These are phyloP conservation scores for Metopolophium dirhodum DNA, from an alignment of 1,140 invertebrate genomes.

Conservation along the genomic window DNA sequence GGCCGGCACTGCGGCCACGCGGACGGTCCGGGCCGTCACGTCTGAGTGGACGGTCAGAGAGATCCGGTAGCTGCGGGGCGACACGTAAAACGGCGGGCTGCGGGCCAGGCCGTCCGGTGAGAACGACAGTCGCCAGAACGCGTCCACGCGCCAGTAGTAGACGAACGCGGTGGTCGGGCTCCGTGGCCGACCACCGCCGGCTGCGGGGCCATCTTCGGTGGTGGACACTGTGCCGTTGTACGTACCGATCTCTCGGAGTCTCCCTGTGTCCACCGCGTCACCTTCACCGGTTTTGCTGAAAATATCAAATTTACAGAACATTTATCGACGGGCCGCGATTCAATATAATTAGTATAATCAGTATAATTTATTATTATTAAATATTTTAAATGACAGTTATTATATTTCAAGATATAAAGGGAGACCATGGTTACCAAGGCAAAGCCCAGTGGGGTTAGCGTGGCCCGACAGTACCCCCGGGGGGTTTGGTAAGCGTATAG, in stretches of 20 bases:
- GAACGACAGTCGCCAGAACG: conserved; percentile 38
- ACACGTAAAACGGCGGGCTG: conserved; percentile 40
- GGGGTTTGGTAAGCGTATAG: too few relatives aligned
- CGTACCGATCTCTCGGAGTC: conserved; percentile 12
- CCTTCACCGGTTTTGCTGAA: not conserved
- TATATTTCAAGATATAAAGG: too few relatives aligned
- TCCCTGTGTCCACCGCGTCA: not conserved
- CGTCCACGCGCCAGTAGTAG: conserved; percentile 32
- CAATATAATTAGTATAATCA: too few relatives aligned
- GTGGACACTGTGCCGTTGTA: conserved; percentile 38
- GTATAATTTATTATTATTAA: too few relatives aligned
- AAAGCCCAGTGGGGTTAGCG: too few relatives aligned
- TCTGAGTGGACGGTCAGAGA: conserved; percentile 9
- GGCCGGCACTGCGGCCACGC: not conserved
- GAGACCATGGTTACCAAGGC: too few relatives aligned
- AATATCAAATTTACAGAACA: not conserved
- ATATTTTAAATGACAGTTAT: too few relatives aligned
- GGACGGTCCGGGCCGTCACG: not conserved
- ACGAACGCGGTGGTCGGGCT: not conserved
- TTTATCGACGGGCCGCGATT: too few relatives aligned
- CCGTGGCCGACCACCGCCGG: not conserved
- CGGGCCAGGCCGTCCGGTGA: not conserved
- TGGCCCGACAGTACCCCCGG: too few relatives aligned
- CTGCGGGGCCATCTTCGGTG: not conserved
- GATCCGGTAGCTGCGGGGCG: conserved; percentile 22